Evolutionary conservation across 1,140 invertebrate species (phyloP).

Genomic region (Drosophila erecta): DNA sequence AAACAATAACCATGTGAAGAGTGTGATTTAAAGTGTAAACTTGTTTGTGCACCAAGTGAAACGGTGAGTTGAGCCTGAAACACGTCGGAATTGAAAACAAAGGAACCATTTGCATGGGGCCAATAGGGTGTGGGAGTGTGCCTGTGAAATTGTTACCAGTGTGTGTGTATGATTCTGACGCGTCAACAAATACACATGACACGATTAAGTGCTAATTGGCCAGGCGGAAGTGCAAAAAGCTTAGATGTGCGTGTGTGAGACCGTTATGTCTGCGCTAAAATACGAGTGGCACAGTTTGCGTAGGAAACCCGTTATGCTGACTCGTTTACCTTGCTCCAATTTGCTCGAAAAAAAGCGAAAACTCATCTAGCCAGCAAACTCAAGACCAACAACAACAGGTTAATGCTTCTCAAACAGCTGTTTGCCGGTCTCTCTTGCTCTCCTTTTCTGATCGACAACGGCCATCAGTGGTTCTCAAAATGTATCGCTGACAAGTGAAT

Average conservation of each 20-base stretch:
- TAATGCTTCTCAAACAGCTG: constrained; percentile 22
- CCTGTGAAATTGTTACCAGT: constrained; percentile 26
- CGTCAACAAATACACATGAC: constrained; percentile 33
- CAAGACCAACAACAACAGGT: constrained; percentile 43
- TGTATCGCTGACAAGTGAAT: constrained; percentile 9
- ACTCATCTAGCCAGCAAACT: constrained; percentile 30
- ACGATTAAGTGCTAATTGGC: constrained; percentile 24
- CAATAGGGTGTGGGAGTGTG: constrained; percentile 36
- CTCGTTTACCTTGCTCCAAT: constrained; percentile 70
- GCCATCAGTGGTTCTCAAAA: constrained; percentile 39
- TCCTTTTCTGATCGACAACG: constrained; percentile 32
- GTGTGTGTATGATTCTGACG: constrained; percentile 25
- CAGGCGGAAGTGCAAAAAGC: constrained; percentile 25
- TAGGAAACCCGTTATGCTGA: constrained; percentile 37
- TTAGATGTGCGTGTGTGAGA: neutral
- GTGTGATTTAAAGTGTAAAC: constrained; percentile 15
- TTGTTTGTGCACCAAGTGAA: constrained; percentile 26
- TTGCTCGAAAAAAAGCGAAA: constrained; percentile 66
- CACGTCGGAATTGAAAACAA: constrained; percentile 6
- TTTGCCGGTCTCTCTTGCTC: constrained; percentile 22
- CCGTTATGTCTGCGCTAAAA: neutral
- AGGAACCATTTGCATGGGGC: constrained; percentile 40
- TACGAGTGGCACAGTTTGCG: constrained; percentile 27
- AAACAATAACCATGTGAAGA: constrained; percentile 57
- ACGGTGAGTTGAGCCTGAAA: constrained; percentile 45